Evolutionary conservation across 2,888 invertebrate species (phyloP), one percentile per base, ranked within the genome.

Genomic region (Netelia fuscicornis): DNA sequence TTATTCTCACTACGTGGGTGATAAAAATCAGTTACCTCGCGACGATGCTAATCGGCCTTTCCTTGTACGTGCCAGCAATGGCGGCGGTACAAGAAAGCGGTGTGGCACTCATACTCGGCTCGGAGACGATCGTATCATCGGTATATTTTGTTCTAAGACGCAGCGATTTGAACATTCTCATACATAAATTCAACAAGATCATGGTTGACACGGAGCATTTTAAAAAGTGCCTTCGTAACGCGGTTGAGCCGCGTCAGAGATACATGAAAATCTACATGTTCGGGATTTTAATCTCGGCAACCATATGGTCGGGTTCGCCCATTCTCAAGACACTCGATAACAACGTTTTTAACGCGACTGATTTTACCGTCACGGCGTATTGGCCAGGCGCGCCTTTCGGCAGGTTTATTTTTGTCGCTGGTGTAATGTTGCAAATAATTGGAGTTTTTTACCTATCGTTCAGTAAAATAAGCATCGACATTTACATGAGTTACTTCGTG

Each of bases 281-380:
- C 0, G 76, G 60, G 0, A 76, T 85, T 1, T 20, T 81, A 0
- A 1, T 20, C 1, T 74, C 87, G 0, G 71, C 87, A 0, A 6
- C 74, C 0, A 0, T 86, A 6, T 91, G 89, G 90, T 54, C 70
- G 0, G 37, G 20, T 0, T 23, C 86, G 5, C 84, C 88, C 0
- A 13, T 90, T 1, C 1, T 86, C 0, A 76, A 67, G 17, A n/a
- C 86, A 1, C 86, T 87, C 2, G 44, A 80, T 2, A 84, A 84
- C 8, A 64, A 79, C 17, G 23, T 80, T 11, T 91, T 90, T 20
- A 72, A 74, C 6, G 86, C 87, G 48, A 72, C 60, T 10, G 90
- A 91, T 67, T 91, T 87, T 54, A 52, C 52, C 0, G n/a, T 89
- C 1, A 89, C 91, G 0, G 81, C 81, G 1, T 81, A 72, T 23